These are phyloP conservation scores for Cerceris ruficornis DNA, from an alignment of 2,888 invertebrate species.

Conservation along the genomic window DNA sequence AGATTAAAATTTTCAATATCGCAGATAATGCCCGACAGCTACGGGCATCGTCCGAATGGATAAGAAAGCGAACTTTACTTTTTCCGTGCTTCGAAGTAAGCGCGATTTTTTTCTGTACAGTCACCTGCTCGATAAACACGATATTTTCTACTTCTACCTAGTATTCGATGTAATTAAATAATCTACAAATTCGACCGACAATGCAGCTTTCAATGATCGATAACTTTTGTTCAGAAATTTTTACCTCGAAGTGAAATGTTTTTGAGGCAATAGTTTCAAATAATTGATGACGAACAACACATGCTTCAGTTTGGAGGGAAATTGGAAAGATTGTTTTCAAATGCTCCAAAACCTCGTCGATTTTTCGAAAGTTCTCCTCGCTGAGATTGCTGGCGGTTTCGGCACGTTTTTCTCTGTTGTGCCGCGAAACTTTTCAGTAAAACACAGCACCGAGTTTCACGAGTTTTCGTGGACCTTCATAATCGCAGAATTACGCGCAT, in stretches of 20 bases:
- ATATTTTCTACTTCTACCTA: too few species aligned
- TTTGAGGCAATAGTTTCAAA: too few species aligned
- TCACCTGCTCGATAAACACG: background rate
- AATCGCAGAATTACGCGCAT: background rate
- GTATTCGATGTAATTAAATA: too few species aligned
- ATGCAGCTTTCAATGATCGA: too few species aligned
- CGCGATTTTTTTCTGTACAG: background rate
- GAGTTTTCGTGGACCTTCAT: background rate
- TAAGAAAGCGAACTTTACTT: background rate
- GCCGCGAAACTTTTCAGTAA: slow-evolving; percentile 6
- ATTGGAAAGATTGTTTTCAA: slow-evolving; percentile 1
- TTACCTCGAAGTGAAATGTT: too few species aligned
- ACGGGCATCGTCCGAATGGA: background rate
- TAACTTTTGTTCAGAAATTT: too few species aligned
- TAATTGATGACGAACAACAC: too few species aligned
- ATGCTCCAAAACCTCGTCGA: background rate
- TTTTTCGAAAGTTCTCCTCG: background rate
- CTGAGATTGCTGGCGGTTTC: background rate
- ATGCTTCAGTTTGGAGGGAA: too few species aligned
- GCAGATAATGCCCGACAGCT: background rate
- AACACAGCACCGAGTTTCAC: background rate
- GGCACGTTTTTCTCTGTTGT: background rate
- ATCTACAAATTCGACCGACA: too few species aligned
- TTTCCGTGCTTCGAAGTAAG: background rate
- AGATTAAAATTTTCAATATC: slow-evolving; percentile 9